Evolutionary conservation across 1,140 invertebrate species (phyloP), one percentile per base, ranked within the genome.

Genomic region (Heliconius congener): DNA sequence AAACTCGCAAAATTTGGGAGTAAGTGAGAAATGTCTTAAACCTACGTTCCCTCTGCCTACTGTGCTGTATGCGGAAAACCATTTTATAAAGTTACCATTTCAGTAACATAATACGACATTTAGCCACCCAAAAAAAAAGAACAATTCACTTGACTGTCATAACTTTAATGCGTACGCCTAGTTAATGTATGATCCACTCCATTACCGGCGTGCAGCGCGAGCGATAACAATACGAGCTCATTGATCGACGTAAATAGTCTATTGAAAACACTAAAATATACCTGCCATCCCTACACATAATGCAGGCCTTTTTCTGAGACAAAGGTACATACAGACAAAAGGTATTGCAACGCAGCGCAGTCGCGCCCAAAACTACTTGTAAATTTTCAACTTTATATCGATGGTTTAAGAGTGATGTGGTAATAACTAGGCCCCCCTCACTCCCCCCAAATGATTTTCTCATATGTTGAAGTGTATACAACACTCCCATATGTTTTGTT

Each of bases 221-320:
- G n/a, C 55, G n/a, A 23, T n/a, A 9, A 60, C 55, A 60, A 60
- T 60, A 23, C 55, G 6, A 60, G 60, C 60, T 30, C 60, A 66
- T 30, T 66, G 60, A 66, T 66, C 60, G 60, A 66, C 23, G 60
- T 66, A 66, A 57, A 66, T 66, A 66, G 60, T 66, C 60, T 30
- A 66, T 66, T 66, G 60, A 66, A 66, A 66, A 66, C 60, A 66
- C 60, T 66, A 66, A 66, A 66, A 66, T 66, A 66, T 66, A 30
- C 60, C 60, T 27, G n/a, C 27, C n/a, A 30, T 30, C 9, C 9
- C 60, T 46, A 30, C 60, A 30, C 11, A 66, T 66, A 66, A 66
- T 66, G 60, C 60, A 66, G 60, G 27, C 60, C 27, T 66, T 66
- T 66, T 66, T 30, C 60, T 30, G 23, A 30, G 30, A 66, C 60